Evolutionary conservation across 2,888 invertebrate species (phyloP).

Genomic region (Hoplodrina blanda): DNA sequence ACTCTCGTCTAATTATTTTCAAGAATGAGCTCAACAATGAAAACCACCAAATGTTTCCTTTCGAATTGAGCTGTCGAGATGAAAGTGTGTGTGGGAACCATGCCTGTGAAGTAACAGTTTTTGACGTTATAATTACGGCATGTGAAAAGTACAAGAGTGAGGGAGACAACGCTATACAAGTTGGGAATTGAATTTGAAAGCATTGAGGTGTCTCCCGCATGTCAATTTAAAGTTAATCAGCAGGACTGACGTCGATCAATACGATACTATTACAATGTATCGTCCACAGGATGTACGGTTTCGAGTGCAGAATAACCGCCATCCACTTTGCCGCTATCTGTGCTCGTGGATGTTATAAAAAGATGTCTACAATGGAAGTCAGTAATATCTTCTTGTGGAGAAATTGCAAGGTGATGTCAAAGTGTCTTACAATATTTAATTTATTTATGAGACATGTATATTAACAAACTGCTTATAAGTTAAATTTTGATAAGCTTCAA

Average conservation of each 20-base stretch:
- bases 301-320: neutral
- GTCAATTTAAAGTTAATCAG: conserved; percentile 10
- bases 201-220: conserved; percentile 7
- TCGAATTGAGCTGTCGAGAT: conserved; percentile 6
- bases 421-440: no score
- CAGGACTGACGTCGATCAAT: conserved; percentile 1
- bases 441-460: no score
- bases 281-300: neutral
- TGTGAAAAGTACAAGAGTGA: neutral
- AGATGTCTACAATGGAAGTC: neutral
- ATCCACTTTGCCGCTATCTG: neutral
- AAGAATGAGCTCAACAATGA: conserved; percentile 1
- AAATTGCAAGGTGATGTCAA: neutral
- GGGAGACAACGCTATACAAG: neutral
- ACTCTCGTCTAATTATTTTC: neutral
- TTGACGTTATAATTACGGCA: neutral
- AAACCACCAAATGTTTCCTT: neutral
- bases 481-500: no score
- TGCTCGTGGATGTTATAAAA: neutral
- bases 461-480: no score
- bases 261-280: conserved; percentile 5
- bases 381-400: neutral
- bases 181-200: neutral
- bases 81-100: neutral
- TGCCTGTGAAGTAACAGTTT: neutral